phyloP scores from a whole-genome alignment of 2,888 invertebrate genomes.

The Nudaria mundana region DNA sequence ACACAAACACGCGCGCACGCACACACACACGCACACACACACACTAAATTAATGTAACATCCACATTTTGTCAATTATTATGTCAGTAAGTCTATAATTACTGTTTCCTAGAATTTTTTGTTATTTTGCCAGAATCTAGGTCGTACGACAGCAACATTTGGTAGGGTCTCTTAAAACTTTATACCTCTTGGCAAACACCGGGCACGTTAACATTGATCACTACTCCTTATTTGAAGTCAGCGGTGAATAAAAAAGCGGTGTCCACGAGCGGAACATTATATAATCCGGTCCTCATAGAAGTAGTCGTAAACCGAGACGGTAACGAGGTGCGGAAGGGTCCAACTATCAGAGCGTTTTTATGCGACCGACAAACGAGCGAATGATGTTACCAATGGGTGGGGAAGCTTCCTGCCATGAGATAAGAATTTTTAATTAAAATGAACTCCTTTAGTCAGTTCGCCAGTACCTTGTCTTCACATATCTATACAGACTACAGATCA shows the following conservation, averaged over 20 bases:
- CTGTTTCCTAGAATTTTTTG: too few species aligned
- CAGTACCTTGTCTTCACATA: too few species aligned
- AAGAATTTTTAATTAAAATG: not conserved
- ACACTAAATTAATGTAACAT: too few species aligned
- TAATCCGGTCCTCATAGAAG: slow-evolving; percentile 21
- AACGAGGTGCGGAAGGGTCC: slow-evolving; percentile 37
- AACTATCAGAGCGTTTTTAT: slow-evolving; percentile 48
- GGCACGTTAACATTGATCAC: not conserved
- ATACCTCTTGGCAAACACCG: too few species aligned
- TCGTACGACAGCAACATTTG: too few species aligned
- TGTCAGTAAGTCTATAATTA: not conserved
- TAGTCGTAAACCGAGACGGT: slow-evolving; percentile 25
- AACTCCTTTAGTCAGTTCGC: too few species aligned
- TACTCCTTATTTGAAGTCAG: not conserved
- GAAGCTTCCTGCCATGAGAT: slow-evolving; percentile 5
- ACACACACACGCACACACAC: too few species aligned
- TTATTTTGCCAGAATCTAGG: too few species aligned
- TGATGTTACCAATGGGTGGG: slow-evolving; percentile 23
- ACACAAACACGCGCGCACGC: too few species aligned
- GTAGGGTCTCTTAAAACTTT: too few species aligned
- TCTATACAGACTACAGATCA: too few species aligned
- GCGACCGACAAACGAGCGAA: slow-evolving; percentile 40
- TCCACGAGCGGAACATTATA: slow-evolving; percentile 14
- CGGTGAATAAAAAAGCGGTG: slow-evolving; percentile 2
- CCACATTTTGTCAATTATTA: too few species aligned